phyloP scores from a whole-genome alignment of 2,113 vertebrate species.

The Malurus cyaneus region DNA sequence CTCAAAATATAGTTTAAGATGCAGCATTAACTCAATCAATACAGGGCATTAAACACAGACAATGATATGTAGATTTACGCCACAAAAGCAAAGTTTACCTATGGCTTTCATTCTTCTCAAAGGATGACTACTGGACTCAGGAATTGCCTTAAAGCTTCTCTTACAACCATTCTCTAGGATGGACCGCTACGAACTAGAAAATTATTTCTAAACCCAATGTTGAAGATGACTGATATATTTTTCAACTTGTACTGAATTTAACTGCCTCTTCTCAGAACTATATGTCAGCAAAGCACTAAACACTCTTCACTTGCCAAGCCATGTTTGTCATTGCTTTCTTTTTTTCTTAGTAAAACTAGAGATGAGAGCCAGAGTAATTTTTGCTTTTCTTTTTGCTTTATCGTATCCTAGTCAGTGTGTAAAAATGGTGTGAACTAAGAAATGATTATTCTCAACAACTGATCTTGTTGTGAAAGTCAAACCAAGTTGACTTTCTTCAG shows the following conservation, averaged over 20 bases:
- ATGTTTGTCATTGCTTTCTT: neutral
- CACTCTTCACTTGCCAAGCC: no score
- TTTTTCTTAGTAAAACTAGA: neutral
- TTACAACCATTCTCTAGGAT: neutral
- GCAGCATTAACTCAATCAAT: slow-evolving; percentile 55
- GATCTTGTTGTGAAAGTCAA: neutral
- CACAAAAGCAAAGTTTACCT: neutral
- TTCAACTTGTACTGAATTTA: neutral
- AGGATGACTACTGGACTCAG: neutral
- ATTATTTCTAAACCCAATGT: neutral
- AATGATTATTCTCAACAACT: neutral
- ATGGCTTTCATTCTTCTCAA: neutral
- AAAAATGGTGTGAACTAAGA: neutral
- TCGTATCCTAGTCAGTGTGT: neutral
- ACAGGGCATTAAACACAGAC: slow-evolving; percentile 41
- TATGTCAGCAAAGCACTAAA: neutral
- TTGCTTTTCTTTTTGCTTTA: neutral
- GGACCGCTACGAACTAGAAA: neutral
- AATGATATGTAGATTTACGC: neutral
- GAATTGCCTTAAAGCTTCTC: neutral
- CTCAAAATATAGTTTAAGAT: slow-evolving; percentile 39
- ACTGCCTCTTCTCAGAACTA: neutral
- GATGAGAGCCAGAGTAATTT: neutral
- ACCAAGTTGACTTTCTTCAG: neutral
- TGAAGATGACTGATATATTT: neutral